phyloP scores from a whole-genome alignment of 2,113 vertebrate species.

The Chloropsis cyanopogon region DNA sequence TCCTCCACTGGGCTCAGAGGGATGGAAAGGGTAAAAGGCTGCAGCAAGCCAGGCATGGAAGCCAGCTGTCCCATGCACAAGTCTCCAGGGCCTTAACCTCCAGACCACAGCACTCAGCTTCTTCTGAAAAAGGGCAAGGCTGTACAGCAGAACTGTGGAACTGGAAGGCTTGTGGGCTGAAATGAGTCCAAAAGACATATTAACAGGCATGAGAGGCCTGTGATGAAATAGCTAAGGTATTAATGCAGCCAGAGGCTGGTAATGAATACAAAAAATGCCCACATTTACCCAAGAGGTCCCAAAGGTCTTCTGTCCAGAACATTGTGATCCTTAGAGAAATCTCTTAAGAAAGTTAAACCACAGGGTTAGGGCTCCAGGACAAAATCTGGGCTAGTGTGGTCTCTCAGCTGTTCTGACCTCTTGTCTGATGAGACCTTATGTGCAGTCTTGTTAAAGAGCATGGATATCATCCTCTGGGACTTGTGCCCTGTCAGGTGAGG shows the following conservation, averaged over 20 bases:
- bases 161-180: slow-evolving; percentile 8
- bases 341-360: slow-evolving; percentile 40
- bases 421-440: not conserved
- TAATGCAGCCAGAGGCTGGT: slow-evolving; percentile 44
- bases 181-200: slow-evolving; percentile 57
- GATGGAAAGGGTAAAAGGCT: slow-evolving; percentile 9
- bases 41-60: not conserved
- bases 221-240: slow-evolving; percentile 50
- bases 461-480: not conserved
- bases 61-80: not conserved
- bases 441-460: not conserved
- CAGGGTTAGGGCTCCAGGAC: not conserved
- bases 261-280: slow-evolving; percentile 60
- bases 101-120: not conserved
- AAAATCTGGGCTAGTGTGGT: not conserved
- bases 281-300: slow-evolving; percentile 62
- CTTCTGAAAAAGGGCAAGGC: slow-evolving; percentile 52
- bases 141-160: slow-evolving; percentile 3
- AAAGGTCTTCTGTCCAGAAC: slow-evolving; percentile 62
- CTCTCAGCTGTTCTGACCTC: not conserved
- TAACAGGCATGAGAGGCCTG: slow-evolving; percentile 41
- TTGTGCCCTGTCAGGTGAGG: not conserved
- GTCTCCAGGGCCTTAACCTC: slow-evolving; percentile 37
- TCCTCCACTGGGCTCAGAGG: not conserved
- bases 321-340: slow-evolving; percentile 55